phyloP scores from a whole-genome alignment of 1,140 invertebrate species.

The Alviniconcha marisindica region DNA sequence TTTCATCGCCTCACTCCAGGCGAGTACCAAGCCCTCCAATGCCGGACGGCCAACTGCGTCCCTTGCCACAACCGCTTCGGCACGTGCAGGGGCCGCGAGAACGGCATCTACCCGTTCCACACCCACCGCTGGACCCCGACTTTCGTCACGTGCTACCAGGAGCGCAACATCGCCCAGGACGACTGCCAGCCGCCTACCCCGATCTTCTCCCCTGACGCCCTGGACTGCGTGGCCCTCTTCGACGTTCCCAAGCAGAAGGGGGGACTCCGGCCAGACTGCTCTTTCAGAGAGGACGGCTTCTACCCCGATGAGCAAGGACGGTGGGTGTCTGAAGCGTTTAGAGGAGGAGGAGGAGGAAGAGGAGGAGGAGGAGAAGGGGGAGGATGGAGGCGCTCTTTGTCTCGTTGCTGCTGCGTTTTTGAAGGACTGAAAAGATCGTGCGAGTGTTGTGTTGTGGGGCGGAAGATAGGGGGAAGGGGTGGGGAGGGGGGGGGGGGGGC shows the following conservation, averaged over 20 bases:
- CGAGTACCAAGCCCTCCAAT: constrained; percentile 46
- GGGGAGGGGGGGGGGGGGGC: no score
- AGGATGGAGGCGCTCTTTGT: no score
- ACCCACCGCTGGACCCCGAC: constrained; percentile 45
- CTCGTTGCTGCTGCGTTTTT: no score
- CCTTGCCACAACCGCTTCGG: constrained; percentile 48
- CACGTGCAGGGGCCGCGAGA: constrained; percentile 45
- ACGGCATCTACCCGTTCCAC: constrained; percentile 58
- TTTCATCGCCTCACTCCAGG: no score
- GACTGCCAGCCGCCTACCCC: constrained; percentile 51
- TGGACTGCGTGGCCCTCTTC: constrained; percentile 52
- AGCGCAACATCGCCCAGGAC: constrained; percentile 56
- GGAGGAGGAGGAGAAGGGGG: no score
- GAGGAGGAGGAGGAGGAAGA: no score
- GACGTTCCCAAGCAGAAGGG: constrained; percentile 53
- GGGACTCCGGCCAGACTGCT: constrained; percentile 50
- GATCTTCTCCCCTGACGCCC: constrained; percentile 49
- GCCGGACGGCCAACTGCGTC: constrained; percentile 38
- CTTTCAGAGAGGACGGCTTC: constrained; percentile 44
- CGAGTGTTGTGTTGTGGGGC: no score
- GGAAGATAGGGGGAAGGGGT: no score
- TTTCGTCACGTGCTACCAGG: constrained; percentile 53
- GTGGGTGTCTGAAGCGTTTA: no score
- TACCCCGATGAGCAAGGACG: constrained; percentile 57
- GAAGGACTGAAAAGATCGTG: no score